These are phyloP conservation scores for Eueremaeus valkanovi DNA, from an alignment of 2,888 invertebrate species.

Conservation along the genomic window DNA sequence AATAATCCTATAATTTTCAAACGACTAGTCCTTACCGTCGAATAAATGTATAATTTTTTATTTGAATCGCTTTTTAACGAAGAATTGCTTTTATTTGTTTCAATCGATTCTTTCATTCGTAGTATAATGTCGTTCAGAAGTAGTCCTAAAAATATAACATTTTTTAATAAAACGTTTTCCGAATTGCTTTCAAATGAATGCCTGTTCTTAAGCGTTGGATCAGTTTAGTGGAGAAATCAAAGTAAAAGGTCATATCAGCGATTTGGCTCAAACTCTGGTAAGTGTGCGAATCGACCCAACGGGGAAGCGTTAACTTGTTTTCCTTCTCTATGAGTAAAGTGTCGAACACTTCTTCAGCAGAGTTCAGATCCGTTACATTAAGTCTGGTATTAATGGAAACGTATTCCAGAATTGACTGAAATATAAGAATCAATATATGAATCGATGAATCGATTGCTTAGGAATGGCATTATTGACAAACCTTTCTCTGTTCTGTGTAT, in stretches of 20 bases:
- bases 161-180: no score
- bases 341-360: conserved; percentile 37
- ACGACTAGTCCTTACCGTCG: conserved; percentile 35
- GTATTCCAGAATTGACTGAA: conserved; percentile 34
- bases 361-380: conserved; percentile 12
- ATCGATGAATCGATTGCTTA: not conserved
- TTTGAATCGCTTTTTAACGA: not conserved
- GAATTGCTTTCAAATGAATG: not conserved
- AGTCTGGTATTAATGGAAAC: conserved; percentile 33
- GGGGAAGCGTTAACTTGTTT: conserved; percentile 20
- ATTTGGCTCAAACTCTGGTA: conserved; percentile 19
- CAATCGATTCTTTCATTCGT: not conserved
- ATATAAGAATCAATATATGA: not conserved
- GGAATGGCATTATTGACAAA: not conserved
- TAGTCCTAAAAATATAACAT: conserved; percentile 23
- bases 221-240: conserved; percentile 14
- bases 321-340: conserved; percentile 35
- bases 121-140: conserved; percentile 30
- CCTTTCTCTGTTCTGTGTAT: conserved; percentile 30
- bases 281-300: conserved; percentile 31
- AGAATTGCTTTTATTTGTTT: not conserved
- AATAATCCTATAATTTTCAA: not conserved
- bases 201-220: conserved; percentile 39
- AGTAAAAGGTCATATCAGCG: conserved; percentile 34
- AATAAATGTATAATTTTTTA: conserved; percentile 38